Evolutionary conservation across 2,797 vertebrate genomes (phyloP).

Genomic region (Nasua narica): DNA sequence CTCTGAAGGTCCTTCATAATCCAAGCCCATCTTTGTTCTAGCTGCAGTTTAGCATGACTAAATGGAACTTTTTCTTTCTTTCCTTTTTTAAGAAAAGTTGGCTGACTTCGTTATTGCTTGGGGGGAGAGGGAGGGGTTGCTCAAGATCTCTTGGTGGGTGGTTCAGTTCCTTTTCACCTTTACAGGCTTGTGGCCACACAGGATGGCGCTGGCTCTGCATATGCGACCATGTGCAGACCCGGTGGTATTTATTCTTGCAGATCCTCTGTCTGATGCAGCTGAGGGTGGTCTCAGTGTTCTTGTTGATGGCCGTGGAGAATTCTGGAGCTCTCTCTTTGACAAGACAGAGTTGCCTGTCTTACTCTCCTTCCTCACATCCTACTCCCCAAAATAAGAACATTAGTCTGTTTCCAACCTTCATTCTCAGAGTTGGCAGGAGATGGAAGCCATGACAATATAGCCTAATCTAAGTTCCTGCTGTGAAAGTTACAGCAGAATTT

Average conservation of each 20-base stretch:
- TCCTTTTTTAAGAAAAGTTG: not conserved
- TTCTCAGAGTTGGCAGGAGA: not conserved
- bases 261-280: slow-evolving; percentile 90
- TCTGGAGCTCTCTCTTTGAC: not conserved
- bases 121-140: too few species aligned
- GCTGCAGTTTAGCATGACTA: not conserved
- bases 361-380: not conserved
- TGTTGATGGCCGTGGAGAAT: slow-evolving; percentile 86
- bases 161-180: slow-evolving; percentile 91
- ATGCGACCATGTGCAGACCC: slow-evolving; percentile 90
- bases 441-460: not conserved
- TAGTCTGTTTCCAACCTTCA: not conserved
- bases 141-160: slow-evolving; percentile 89
- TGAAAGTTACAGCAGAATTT: not conserved
- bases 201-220: slow-evolving; percentile 88
- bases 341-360: not conserved
- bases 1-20: not conserved
- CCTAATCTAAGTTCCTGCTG: not conserved
- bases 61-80: not conserved
- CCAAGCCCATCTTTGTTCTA: not conserved
- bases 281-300: slow-evolving; percentile 89
- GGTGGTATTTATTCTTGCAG: slow-evolving; percentile 87
- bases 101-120: slow-evolving; percentile 43
- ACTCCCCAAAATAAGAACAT: not conserved
- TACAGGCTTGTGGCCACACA: slow-evolving; percentile 91